Evolutionary conservation across 2,797 vertebrate species (phyloP).

Genomic region (Sebastes cheni): DNA sequence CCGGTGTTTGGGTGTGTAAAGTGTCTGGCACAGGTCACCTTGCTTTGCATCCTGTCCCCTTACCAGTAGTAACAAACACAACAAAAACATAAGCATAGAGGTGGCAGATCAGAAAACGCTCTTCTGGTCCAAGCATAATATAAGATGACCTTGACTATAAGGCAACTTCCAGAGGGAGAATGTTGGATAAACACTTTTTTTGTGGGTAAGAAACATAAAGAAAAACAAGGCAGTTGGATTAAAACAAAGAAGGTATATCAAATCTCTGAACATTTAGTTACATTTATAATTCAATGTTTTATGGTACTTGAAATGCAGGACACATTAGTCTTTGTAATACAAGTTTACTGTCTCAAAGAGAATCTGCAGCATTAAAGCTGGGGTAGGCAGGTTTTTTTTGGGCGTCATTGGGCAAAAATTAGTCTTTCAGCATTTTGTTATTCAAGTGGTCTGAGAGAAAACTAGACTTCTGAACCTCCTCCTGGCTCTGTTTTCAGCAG

Average conservation of each 20-base stretch:
- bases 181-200: background rate
- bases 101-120: background rate
- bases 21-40: background rate
- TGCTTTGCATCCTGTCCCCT: background rate
- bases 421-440: background rate
- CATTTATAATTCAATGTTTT: no score
- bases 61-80: background rate
- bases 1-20: background rate
- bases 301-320: background rate
- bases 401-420: background rate
- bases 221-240: background rate
- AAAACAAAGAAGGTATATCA: background rate
- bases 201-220: background rate
- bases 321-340: background rate
- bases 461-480: background rate
- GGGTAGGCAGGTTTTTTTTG: background rate
- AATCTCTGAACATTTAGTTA: background rate
- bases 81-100: background rate
- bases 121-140: background rate
- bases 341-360: background rate
- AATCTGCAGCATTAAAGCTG: background rate
- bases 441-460: background rate
- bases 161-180: background rate
- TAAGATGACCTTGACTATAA: background rate
- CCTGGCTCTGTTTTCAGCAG: background rate